Evolutionary conservation across 92 coral and sea anemone genomes (phyloP).

Genomic region (Bergia puertoricense): DNA sequence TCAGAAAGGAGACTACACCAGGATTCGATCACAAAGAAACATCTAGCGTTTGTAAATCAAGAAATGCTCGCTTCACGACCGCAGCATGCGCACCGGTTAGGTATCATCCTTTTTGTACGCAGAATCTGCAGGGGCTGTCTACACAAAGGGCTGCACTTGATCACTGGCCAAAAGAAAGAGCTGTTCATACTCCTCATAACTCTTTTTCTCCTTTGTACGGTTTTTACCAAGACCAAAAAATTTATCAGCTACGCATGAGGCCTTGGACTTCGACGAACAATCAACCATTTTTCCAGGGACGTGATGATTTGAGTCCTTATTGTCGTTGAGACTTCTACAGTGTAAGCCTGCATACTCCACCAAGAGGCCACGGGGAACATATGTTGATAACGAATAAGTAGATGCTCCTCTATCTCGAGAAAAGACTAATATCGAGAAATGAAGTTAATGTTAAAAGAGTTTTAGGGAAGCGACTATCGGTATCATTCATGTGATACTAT

Average conservation of each 20-base stretch:
- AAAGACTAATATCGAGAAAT: too few relatives aligned
- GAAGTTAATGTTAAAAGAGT: background rate
- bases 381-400: too few relatives aligned
- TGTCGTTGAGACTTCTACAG: background rate
- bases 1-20: constrained; percentile 10
- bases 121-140: background rate
- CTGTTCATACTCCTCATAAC: background rate
- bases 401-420: background rate
- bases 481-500: background rate
- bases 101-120: background rate
- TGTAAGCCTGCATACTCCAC: too few relatives aligned
- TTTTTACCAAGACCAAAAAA: background rate
- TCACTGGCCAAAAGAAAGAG: constrained; percentile 7
- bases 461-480: background rate
- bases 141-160: background rate
- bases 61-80: background rate
- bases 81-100: background rate
- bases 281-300: background rate
- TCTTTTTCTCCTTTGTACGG: background rate
- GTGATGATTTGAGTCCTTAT: background rate
- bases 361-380: too few relatives aligned
- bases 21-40: background rate
- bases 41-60: background rate
- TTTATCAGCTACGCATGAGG: background rate
- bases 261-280: background rate